Conservation (phyloP, 2,888 invertebrate genomes). For the Reticulitermes lucifugus region DNA sequence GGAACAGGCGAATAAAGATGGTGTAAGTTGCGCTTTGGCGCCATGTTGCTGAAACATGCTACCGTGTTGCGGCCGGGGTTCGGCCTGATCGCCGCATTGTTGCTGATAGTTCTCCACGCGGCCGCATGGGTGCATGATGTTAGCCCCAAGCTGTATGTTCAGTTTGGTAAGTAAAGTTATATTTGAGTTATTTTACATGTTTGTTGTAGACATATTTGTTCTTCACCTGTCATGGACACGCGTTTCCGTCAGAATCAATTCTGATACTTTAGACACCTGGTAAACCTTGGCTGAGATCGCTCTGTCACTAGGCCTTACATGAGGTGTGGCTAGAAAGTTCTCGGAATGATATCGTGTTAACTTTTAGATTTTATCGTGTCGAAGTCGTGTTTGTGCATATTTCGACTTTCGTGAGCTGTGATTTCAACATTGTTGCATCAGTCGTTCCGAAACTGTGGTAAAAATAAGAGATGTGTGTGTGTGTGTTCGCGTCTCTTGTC, state of each 20-base stretch:
- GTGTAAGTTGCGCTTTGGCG: slow-evolving; percentile 44
- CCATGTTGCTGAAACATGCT: slow-evolving; percentile 46
- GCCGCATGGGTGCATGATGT: slow-evolving; percentile 81
- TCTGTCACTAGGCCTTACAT: too few species aligned
- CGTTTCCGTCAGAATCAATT: background rate
- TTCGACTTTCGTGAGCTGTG: too few species aligned
- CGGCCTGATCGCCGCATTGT: slow-evolving; percentile 57
- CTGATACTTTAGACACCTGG: background rate
- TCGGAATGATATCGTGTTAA: too few species aligned
- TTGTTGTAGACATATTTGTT: background rate
- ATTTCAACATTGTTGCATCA: too few species aligned
- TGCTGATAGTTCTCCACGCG: slow-evolving; percentile 69
- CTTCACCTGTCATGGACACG: too few species aligned
- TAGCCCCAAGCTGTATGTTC: slow-evolving; percentile 75
- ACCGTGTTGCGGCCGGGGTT: slow-evolving; percentile 38
- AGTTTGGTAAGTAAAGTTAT: slow-evolving; percentile 68
- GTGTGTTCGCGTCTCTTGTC: too few species aligned
- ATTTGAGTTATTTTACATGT: background rate
- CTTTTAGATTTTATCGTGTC: too few species aligned
- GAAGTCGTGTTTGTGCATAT: too few species aligned
- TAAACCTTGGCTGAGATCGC: too few species aligned
- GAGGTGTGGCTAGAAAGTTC: too few species aligned
- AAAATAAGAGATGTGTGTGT: too few species aligned
- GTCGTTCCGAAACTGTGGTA: too few species aligned
- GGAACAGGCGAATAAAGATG: slow-evolving; percentile 38